Base-by-base conservation (phyloP, 2,797 vertebrate species). In the Epinephelus awoara region DNA sequence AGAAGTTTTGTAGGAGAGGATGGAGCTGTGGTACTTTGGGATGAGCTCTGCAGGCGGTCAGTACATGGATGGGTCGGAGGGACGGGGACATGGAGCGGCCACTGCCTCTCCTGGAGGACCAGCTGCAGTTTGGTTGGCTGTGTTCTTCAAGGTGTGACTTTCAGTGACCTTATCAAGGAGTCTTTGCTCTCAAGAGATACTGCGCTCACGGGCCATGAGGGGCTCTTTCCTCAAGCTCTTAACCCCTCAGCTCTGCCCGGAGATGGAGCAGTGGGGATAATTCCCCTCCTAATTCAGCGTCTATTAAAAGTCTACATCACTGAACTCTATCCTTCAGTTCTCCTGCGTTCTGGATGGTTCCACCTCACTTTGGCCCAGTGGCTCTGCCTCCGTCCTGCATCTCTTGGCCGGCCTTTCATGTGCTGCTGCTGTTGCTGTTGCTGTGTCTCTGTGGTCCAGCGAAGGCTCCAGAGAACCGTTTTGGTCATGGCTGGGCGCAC, bases 321-420 rank as follows among this genome's bases (percentile, higher is more conserved):
- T 4, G 8, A 56, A n/a, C 66, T 49, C 23, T 18, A 51, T 47
- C 63, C 13, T 59, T 94, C 85, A 95, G 89, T 94, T 88, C 78
- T 95, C 96, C 79, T 86, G 94, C 54, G 89, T 94, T 76, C 94
- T 93, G 0, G 96, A 94, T 61, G 95, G 94, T 72, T 97, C 97
- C 65, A 95, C 94, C 2, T 96, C 96, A 7, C 56, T 90, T 34
- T 80, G 89, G 58, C 67, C 95, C 91, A 88, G 38, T 0, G 87
- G 75, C 38, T 95, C 95, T 1, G 96, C 95, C 92, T 97, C 97
- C 0, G 95, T 92, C 88, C 97, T 94, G 75, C 96, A 96, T 51
- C 96, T 96, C 88, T 99, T 99, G 51, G 95, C 86, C n/a, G 95
- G 94, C 68, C 95, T 95, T 76, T 98, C 98, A 0, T 69, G 93